Conservation (phyloP, 1,140 invertebrate species). For the Pseudomyrmex concolor region DNA sequence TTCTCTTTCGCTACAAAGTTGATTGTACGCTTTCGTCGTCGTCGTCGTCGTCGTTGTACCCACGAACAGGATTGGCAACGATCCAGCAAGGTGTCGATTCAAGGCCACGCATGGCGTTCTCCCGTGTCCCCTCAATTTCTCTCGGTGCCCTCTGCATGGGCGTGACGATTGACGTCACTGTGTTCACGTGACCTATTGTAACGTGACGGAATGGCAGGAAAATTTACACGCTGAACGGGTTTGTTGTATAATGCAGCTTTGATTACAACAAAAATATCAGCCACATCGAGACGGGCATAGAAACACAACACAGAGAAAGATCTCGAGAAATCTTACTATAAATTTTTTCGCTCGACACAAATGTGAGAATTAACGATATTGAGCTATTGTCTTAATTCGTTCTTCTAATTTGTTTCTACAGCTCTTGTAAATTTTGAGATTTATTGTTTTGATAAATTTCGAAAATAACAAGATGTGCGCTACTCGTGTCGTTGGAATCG, state of each 20-base stretch:
- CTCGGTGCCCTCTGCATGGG: slow-evolving; percentile 43
- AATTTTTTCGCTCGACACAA: no score
- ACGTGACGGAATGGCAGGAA: slow-evolving; percentile 63
- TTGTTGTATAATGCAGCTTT: slow-evolving; percentile 13
- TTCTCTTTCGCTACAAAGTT: neutral
- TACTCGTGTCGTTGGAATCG: neutral
- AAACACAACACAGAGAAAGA: neutral
- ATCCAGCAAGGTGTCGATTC: slow-evolving; percentile 77
- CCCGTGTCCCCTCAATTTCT: slow-evolving; percentile 32
- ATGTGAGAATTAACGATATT: no score
- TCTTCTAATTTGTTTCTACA: no score
- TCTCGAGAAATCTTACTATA: no score
- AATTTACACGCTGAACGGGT: slow-evolving; percentile 45
- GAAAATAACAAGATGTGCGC: neutral
- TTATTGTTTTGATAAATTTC: neutral
- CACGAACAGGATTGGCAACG: slow-evolving; percentile 73
- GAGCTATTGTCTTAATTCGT: no score
- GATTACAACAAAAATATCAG: slow-evolving; percentile 26
- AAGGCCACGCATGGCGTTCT: slow-evolving; percentile 50
- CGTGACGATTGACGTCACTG: slow-evolving; percentile 44
- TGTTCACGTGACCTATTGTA: slow-evolving; percentile 36
- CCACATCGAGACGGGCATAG: neutral
- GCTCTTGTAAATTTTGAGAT: no score
- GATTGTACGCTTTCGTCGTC: slow-evolving; percentile 7
- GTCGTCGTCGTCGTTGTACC: slow-evolving; percentile 76